Base-by-base conservation (phyloP, 1,140 invertebrate species). In the Zaprionus camerounensis region DNA sequence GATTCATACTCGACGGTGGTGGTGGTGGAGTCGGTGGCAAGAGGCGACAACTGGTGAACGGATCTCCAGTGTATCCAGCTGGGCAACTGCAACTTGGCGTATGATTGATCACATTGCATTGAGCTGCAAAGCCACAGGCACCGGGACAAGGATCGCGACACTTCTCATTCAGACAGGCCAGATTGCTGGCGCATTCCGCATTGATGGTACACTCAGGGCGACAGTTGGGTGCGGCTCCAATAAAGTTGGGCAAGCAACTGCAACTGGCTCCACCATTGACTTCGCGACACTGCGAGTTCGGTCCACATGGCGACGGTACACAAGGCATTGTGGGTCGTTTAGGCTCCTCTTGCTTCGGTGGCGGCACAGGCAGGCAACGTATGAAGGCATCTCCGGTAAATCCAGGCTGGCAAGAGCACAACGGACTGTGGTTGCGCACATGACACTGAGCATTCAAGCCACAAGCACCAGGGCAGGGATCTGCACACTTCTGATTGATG, bases 321-420 rank as follows among this genome's bases (percentile, higher is more conserved):
- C 96, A 97, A 22, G 96, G 96, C 91, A 96, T 94, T 12, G 92
- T 81, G 75, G 94, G 91, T 63, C 63, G 96, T 93, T 81, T 78
- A 71, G 94, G 91, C 64, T 69, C 96, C 93, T 85, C 95, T 95
- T 81, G 80, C 28, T 69, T 70, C 7, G 59, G 93, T 88, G 93
- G 93, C 85, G 94, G 94, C 58, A 94, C 94, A 1, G 93, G 93
- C 71, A 92, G 92, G 83, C 97, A 98, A 67, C 95, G 95, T 78
- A 95, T 95, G 91, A 97, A 96, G 51, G 97, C 96, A 94, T 97
- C 96, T 62, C 97, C 97, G 11, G 96, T 97, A 93, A 96, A 96
- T 15, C 95, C 95, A 46, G 95, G 93, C 58, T 95, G 93, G 86
- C 97, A 97, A 76, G 95, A 96, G 83, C 97, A 97, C 46, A 97